Conservation (phyloP, 2,113 vertebrate species). For the Narcine bancroftii region DNA sequence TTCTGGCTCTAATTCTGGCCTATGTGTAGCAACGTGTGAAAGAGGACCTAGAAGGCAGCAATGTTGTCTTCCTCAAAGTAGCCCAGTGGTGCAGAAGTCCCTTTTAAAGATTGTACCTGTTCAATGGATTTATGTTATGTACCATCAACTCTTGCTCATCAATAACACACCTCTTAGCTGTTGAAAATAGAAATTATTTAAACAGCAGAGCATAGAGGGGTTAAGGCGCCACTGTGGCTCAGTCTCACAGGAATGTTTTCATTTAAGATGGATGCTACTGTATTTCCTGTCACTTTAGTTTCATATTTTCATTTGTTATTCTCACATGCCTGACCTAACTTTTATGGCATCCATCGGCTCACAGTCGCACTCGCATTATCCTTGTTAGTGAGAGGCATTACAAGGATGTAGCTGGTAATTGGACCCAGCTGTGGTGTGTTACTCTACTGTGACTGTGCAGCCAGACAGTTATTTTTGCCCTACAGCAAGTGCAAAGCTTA, state of each 20-base stretch:
- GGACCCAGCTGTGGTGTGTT: constrained; percentile 68
- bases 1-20: not conserved
- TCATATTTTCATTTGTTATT: constrained; percentile 38
- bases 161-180: not conserved
- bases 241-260: not conserved
- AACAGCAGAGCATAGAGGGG: not conserved
- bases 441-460: constrained; percentile 50
- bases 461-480: constrained; percentile 83
- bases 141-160: not conserved
- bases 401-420: constrained; percentile 80
- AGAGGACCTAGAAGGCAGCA: not conserved
- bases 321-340: constrained; percentile 57
- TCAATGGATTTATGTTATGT: not conserved
- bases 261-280: constrained; percentile 32
- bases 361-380: constrained; percentile 59
- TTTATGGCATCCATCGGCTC: constrained; percentile 72
- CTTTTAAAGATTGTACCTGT: not conserved
- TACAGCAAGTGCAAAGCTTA: constrained; percentile 68
- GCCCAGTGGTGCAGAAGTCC: not conserved
- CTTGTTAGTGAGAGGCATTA: constrained; percentile 63
- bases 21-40: not conserved
- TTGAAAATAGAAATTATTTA: constrained; percentile 6
- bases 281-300: constrained; percentile 32
- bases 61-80: not conserved
- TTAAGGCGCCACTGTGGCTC: constrained; percentile 8